phyloP scores from a whole-genome alignment of 2,113 vertebrate species.

The Aptenodytes patagonicus region DNA sequence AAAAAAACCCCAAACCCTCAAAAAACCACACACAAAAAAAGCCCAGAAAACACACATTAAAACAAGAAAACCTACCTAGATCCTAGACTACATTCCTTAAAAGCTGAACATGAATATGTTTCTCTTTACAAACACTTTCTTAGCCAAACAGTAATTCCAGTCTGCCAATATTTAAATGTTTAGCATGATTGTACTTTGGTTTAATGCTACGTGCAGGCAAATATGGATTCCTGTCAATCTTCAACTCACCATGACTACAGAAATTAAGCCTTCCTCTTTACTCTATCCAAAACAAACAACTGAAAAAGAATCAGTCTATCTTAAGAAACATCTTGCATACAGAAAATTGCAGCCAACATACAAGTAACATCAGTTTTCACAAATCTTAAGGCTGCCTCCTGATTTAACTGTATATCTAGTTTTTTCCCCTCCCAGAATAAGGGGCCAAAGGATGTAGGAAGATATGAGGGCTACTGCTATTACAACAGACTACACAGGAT shows the following conservation, averaged over 20 bases:
- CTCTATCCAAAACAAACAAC: not conserved
- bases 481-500: not conserved
- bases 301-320: not conserved
- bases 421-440: not conserved
- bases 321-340: not conserved
- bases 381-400: not conserved
- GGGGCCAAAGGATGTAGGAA: not conserved
- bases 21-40: not conserved
- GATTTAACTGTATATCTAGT: not conserved
- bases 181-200: slow-evolving; percentile 60
- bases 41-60: not conserved
- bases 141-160: not conserved
- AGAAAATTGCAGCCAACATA: not conserved
- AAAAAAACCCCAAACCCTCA: not conserved
- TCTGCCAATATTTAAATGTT: not conserved
- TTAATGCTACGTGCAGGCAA: slow-evolving; percentile 36
- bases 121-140: not conserved
- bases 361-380: not conserved
- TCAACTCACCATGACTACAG: not conserved
- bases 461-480: not conserved
- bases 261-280: not conserved
- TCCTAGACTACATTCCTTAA: not conserved
- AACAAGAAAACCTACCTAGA: not conserved
- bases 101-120: not conserved
- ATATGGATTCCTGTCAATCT: slow-evolving; percentile 5